A percentile compares a stretch with the other conserved stretches of the same genome.
phyloP scores from a whole-genome alignment of 2,797 vertebrate genomes.

The Arnoldichthys spilopterus region DNA sequence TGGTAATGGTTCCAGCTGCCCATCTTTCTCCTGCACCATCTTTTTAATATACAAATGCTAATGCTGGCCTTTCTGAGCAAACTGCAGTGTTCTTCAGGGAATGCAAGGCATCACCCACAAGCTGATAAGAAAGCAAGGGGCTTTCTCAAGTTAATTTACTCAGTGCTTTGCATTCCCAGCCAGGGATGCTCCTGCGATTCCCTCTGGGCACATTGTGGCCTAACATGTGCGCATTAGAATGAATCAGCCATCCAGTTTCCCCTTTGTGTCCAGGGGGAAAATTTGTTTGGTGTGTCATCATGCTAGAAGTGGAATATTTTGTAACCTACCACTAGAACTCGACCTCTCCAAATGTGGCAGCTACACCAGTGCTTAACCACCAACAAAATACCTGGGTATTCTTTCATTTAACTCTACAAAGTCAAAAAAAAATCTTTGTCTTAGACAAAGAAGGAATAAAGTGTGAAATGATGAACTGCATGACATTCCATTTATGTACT shows the following conservation, averaged over 20 bases:
- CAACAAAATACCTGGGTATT: constrained; percentile 10
- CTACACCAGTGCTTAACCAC: constrained; percentile 39
- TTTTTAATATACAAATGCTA: constrained; percentile 80
- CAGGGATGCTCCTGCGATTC: constrained; percentile 42
- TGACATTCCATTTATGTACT: constrained; percentile 64
- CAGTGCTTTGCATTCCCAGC: constrained; percentile 49
- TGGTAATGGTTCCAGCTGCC: constrained; percentile 75
- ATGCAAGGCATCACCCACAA: constrained; percentile 52
- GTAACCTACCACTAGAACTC: constrained; percentile 8
- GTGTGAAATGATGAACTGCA: constrained; percentile 36
- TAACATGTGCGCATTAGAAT: constrained; percentile 35
- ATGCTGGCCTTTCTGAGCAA: constrained; percentile 65
- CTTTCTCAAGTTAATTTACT: constrained; percentile 57
- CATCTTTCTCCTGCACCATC: constrained; percentile 75
- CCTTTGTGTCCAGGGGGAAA: constrained; percentile 17
- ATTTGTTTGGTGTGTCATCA: constrained; percentile 23
- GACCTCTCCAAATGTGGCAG: constrained; percentile 36
- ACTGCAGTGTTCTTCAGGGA: constrained; percentile 57
- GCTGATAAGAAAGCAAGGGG: constrained; percentile 58
- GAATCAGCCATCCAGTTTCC: background rate
- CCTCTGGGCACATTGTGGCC: constrained; percentile 36
- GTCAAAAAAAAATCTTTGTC: constrained; percentile 15
- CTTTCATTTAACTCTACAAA: constrained; percentile 5
- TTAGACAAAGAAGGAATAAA: constrained; percentile 26
- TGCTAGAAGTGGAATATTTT: constrained; percentile 4